phyloP scores from a whole-genome alignment of 2,113 vertebrate species.

The Psilopsiagon aurifrons region DNA sequence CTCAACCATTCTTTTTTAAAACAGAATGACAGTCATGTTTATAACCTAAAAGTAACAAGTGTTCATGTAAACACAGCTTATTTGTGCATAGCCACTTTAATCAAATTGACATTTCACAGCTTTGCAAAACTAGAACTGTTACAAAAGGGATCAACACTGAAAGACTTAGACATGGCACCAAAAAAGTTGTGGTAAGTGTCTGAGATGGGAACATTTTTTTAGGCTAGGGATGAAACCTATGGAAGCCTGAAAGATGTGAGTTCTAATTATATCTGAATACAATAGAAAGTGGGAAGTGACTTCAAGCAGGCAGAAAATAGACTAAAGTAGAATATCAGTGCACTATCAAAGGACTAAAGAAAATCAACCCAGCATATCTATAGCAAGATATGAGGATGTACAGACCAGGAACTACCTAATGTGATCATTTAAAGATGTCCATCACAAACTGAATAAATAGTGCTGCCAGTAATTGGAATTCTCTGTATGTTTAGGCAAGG shows the following conservation, averaged over 20 bases:
- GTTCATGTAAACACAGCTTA: conserved; percentile 45
- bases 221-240: background rate
- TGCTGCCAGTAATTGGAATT: background rate
- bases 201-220: background rate
- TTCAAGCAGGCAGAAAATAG: background rate
- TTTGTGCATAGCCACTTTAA: conserved; percentile 4
- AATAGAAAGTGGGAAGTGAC: background rate
- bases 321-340: background rate
- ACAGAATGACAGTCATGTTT: conserved; percentile 38
- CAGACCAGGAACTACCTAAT: background rate
- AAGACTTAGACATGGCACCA: background rate
- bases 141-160: background rate
- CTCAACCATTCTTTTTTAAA: conserved; percentile 55
- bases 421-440: background rate
- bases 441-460: background rate
- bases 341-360: background rate
- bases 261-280: background rate
- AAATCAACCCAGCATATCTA: background rate
- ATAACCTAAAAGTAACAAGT: conserved; percentile 57
- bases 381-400: background rate
- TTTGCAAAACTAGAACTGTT: conserved; percentile 21
- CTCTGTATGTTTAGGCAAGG: background rate
- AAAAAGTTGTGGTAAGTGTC: background rate
- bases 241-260: background rate
- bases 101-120: conserved; percentile 61